These are phyloP conservation scores for Tetramorium alpestre DNA, from an alignment of 1,140 invertebrate genomes.

Conservation along the genomic window DNA sequence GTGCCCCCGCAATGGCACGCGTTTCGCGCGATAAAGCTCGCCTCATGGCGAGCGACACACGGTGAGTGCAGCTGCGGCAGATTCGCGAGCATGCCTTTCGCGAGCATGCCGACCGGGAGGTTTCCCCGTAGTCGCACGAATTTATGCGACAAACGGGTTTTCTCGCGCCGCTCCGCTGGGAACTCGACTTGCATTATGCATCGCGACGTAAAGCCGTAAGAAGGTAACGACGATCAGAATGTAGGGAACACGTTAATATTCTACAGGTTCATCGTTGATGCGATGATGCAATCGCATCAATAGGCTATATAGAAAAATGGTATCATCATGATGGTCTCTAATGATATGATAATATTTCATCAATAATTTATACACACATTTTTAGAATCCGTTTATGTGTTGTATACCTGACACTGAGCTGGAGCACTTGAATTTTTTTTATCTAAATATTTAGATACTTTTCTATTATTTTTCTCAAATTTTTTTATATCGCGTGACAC, in stretches of 20 bases:
- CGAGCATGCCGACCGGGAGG: conserved; percentile 15
- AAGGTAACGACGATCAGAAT: conserved; percentile 35
- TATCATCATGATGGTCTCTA: neutral
- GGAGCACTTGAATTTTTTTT: neutral
- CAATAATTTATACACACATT: neutral
- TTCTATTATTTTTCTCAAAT: neutral
- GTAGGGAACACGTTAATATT: conserved; percentile 31
- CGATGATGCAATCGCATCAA: neutral
- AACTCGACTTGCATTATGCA: conserved; percentile 33
- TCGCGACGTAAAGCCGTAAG: conserved; percentile 4
- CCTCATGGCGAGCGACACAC: neutral
- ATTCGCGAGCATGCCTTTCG: conserved; percentile 1
- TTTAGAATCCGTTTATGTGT: neutral
- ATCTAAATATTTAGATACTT: neutral
- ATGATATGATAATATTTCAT: neutral
- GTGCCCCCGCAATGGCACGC: neutral
- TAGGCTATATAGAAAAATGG: neutral
- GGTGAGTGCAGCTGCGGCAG: conserved; percentile 8
- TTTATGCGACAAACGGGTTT: conserved; percentile 45
- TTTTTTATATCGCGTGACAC: neutral
- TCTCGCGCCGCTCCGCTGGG: neutral
- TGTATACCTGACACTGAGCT: neutral
- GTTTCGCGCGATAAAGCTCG: conserved; percentile 5
- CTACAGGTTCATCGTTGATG: neutral
- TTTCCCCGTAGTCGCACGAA: conserved; percentile 27